Base-by-base conservation (phyloP, 2,888 invertebrate species). In the Hanleya hanleyi region DNA sequence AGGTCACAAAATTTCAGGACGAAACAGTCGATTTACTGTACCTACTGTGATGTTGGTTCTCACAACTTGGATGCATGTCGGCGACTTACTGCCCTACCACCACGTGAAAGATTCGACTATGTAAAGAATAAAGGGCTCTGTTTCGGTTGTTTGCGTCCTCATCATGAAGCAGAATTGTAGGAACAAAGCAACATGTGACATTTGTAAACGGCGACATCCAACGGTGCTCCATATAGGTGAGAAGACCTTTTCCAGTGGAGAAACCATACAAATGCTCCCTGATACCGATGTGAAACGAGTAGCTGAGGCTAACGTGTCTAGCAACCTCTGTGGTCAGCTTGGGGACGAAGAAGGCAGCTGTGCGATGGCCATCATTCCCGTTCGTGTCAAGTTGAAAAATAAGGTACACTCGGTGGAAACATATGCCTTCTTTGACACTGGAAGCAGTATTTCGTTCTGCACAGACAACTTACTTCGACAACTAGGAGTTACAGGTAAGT, bases 161-260 rank as follows among this genome's bases (percentile, higher is more conserved):
- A 61, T 4, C 71, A 71, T 29, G 29, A 51, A 37, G 37, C 29
- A 49, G 32, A 29, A 66, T 6, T 71, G 71, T 33, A 18, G 41
- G 18, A 37, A 35, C 32, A 66, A 51, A 26, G 12, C 35, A 29
- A 57, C 26, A 1, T 69, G 69, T 69, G 32, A 33, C 37, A 51
- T n/a, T 33, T 57, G 69, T 51, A 69, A 69, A n/a, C 22, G 35
- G 36, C 37, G 37, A 37, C 69, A 69, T 32, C 69, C 51, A 22
- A 69, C 51, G n/a, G 37, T 69, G 32, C 38, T 71, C 36, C 71
- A 71, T 35, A 61, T 32, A n/a, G n/a, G n/a, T n/a, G n/a, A n/a
- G n/a, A n/a, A n/a, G n/a, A n/a, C n/a, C n/a, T n/a, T 22, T 29
- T 18, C 26, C 22, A 38, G 29, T 35, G 50, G n/a, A 22, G 26